Evolutionary conservation across 2,888 invertebrate genomes (phyloP), one percentile per base, ranked within the genome.

Genomic region (Lithophane leautieri): DNA sequence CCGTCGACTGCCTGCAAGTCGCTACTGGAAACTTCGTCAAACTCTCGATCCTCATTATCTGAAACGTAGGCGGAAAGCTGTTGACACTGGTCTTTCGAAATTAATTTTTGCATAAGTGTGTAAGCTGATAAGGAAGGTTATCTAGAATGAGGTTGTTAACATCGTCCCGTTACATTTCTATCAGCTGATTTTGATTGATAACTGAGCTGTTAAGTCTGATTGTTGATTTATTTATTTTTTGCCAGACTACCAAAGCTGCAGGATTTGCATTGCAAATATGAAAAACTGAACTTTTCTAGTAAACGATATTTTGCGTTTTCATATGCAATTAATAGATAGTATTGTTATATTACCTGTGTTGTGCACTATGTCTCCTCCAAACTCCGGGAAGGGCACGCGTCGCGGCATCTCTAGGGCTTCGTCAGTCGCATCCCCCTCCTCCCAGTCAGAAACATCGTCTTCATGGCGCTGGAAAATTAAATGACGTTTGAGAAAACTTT

Each of bases 361-460:
- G 89, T 97, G 97, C 70, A 97, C 94, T 80, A 98, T 97, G 90
- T 98, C 97, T 81, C 97, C 97, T 66, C 98, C 98, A 73, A 97
- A 97, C 91, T 98, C 98, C 0, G 98, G 98, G 94, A 98, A 98
- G 47, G 97, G 97, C 62, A 97, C 97, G 44, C 97, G 95, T 34
- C 94, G 90, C 22, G 95, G 94, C 81, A 94, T 78, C 82, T 94
- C 95, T 77, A 93, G 79, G 58, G 93, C 93, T 79, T 94, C 96
- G 58, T 95, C 96, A 6, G 93, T 93, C 25, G 93, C 93, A 58
- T 94, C 95, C 2, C 94, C 95, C 83, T 95, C 96, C 84, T 94
- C 95, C 95, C 96, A 96, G 79, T 96, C 96, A 42, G 96, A 95
- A 60, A 94, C 94, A 73, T 95, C 95, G 75, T 95, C 96, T 87